Conservation (phyloP, 1,140 invertebrate species). For the Asobara japonica region DNA sequence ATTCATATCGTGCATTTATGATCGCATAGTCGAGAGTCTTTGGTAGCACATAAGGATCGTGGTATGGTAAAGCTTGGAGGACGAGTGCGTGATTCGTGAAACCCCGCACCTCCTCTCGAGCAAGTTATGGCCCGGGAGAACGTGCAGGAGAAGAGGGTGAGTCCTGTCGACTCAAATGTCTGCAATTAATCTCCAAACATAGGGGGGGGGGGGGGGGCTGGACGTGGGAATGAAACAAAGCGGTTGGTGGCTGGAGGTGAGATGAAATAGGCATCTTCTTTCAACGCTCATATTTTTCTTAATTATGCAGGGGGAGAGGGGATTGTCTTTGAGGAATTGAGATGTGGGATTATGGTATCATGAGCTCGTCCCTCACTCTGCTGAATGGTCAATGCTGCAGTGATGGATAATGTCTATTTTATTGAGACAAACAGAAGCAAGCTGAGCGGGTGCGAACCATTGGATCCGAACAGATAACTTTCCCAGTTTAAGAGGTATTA, state of each 20-base stretch:
- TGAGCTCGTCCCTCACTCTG: no score
- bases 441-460: no score
- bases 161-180: neutral
- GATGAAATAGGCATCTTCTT: slow-evolving; percentile 2
- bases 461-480: no score
- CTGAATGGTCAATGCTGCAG: no score
- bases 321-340: no score
- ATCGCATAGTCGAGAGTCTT: slow-evolving; percentile 33
- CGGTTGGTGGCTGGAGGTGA: neutral
- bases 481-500: no score
- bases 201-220: neutral
- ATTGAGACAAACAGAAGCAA: no score
- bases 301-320: no score
- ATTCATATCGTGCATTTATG: slow-evolving; percentile 56
- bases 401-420: no score
- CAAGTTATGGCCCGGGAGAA: neutral
- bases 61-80: neutral
- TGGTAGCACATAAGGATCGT: slow-evolving; percentile 9
- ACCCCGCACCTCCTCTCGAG: neutral
- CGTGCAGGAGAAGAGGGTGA: neutral
- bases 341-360: no score
- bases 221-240: neutral
- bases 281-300: neutral
- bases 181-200: neutral
- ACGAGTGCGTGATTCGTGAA: slow-evolving; percentile 3